Evolutionary conservation across 2,797 vertebrate genomes (phyloP).

Genomic region (Lophius americanus): DNA sequence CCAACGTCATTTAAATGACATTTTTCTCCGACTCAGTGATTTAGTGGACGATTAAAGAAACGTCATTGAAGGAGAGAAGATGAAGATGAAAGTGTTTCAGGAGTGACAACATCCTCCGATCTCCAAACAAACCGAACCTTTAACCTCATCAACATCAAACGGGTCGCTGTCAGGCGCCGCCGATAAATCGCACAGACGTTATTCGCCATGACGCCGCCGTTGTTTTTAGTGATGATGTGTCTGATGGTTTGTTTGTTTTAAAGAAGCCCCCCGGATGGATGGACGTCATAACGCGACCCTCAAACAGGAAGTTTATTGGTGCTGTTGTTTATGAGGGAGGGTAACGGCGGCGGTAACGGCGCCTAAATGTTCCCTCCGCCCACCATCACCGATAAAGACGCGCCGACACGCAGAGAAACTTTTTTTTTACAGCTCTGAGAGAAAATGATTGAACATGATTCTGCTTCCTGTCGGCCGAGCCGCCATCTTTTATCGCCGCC

Average conservation of each 20-base stretch:
- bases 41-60: too few species aligned
- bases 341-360: conserved; percentile 47
- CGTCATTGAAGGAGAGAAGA: too few species aligned
- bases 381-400: conserved; percentile 52
- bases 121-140: too few species aligned
- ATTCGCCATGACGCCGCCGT: too few species aligned
- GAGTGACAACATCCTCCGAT: too few species aligned
- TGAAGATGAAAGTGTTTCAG: too few species aligned
- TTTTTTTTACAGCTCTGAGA: conserved; percentile 14
- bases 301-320: conserved; percentile 50
- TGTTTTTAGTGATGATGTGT: conserved; percentile 20
- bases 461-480: not conserved
- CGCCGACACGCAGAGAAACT: conserved; percentile 15
- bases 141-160: too few species aligned
- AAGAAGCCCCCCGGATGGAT: conserved; percentile 26
- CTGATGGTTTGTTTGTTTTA: conserved; percentile 44
- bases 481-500: too few species aligned
- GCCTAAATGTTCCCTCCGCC: conserved; percentile 39
- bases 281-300: conserved; percentile 36
- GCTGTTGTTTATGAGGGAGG: conserved; percentile 46
- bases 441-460: conserved; percentile 34
- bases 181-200: too few species aligned
- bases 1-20: too few species aligned
- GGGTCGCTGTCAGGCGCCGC: too few species aligned
- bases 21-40: too few species aligned